Base-by-base conservation (phyloP, 2,797 vertebrate genomes). In the Characodon lateralis region DNA sequence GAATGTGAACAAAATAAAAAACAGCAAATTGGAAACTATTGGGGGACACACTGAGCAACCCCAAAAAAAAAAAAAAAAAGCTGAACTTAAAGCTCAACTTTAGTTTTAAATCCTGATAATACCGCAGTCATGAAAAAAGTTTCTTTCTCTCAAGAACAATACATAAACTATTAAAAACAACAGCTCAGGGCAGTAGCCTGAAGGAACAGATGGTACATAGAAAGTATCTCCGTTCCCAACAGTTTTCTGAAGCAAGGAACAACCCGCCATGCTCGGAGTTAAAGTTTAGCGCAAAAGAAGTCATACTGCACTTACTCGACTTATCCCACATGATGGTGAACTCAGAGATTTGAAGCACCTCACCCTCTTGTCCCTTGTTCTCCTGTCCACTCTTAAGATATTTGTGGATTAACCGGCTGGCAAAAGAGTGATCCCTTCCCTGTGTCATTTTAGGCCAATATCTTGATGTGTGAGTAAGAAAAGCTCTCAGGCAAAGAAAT, bases 371-470 rank as follows among this genome's bases (percentile, higher is more conserved):
- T 48, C 81, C 92, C 88, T 84, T 96, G 83, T 94, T 95, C 72
- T 99, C 98, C 55, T 96, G 96, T 84, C 89, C 87, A 79, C 92
- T 89, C 92, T 96, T 99, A 26, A 96, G 95, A 82, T 94, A 96
- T 87, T 95, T 97, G 71, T 96, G 93, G 91, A 99, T 97, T 69
- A 99, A 89, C 39, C 97, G 96, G 81, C 91, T 97, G 71, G 98
- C 97, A 76, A 97, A 96, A 1, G 97, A 96, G 0, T 90, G 90
- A 90, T 98, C 97, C 91, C 93, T 97, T 87, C 93, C 94, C 81
- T 97, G 94, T 79, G 98, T 96, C 98, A 99, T 99, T 89, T 81
- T 90, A 79, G 75, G 78, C 72, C 14, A 28, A 65, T 77, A 77
- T 35, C 75, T 80, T 66, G 76, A 59, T 14, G 71, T 56, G 72